Conservation (phyloP, 2,888 invertebrate species). For the Lomographa bimaculata region DNA sequence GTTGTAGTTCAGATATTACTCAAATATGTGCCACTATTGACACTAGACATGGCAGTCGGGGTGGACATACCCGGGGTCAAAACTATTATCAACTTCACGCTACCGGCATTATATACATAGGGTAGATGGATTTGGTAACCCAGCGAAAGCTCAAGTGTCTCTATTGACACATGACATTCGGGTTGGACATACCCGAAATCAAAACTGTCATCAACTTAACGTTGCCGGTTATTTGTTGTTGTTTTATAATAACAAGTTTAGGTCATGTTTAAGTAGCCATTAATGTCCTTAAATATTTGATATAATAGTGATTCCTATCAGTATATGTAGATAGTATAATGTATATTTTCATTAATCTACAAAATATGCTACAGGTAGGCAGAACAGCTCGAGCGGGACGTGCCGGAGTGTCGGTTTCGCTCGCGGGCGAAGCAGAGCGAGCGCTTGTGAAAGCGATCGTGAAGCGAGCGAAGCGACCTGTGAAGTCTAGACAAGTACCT, state of each 20-base stretch:
- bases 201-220: slow-evolving; percentile 99
- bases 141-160: too few species aligned
- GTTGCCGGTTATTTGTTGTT: too few species aligned
- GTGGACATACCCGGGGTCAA: slow-evolving; percentile 99
- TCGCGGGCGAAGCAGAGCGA: slow-evolving; percentile 97
- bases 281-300: too few species aligned
- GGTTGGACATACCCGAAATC: slow-evolving; percentile 98
- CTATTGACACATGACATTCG: slow-evolving; percentile 50
- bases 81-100: slow-evolving; percentile 97
- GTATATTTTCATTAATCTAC: too few species aligned
- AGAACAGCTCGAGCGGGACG: slow-evolving; percentile 98
- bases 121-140: too few species aligned
- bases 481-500: slow-evolving; percentile 94
- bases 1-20: too few species aligned
- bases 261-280: too few species aligned
- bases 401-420: slow-evolving; percentile 95
- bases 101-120: slow-evolving; percentile 99
- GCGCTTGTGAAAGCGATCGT: slow-evolving; percentile 96
- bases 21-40: slow-evolving; percentile 15
- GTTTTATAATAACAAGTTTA: too few species aligned
- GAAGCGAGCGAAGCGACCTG: slow-evolving; percentile 91
- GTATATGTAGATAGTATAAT: too few species aligned
- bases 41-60: slow-evolving; percentile 79
- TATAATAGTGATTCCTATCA: too few species aligned
- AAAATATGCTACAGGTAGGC: slow-evolving; percentile 88